Conservation (phyloP, 2,888 invertebrate genomes). For the Isoperla grammatica region DNA sequence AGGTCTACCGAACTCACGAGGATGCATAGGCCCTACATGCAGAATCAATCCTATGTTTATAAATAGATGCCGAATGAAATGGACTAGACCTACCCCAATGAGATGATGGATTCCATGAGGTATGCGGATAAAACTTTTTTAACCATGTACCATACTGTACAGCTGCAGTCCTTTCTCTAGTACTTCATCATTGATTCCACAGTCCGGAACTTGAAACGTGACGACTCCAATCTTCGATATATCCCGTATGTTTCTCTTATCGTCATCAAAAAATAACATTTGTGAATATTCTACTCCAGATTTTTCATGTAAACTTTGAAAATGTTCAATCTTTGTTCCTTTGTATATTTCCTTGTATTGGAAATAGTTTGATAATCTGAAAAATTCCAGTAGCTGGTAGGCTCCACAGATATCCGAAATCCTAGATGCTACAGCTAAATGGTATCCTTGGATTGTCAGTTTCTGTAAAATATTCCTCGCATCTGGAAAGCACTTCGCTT, state of each 20-base stretch:
- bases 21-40: too few species aligned
- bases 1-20: too few species aligned
- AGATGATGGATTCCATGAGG: too few species aligned
- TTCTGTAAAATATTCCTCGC: slow-evolving; percentile 24
- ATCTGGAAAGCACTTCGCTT: slow-evolving; percentile 28
- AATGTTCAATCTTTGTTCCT: slow-evolving; percentile 33
- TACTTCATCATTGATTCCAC: slow-evolving; percentile 6
- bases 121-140: too few species aligned
- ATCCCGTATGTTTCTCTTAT: slow-evolving; percentile 30
- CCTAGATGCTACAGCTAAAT: slow-evolving; percentile 34
- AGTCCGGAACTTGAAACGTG: slow-evolving; percentile 21
- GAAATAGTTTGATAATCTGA: slow-evolving; percentile 33
- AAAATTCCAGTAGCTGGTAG: slow-evolving; percentile 34
- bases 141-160: too few species aligned
- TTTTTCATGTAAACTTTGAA: slow-evolving; percentile 30
- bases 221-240: slow-evolving; percentile 35
- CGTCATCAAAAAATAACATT: slow-evolving; percentile 33
- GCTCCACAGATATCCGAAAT: slow-evolving; percentile 34
- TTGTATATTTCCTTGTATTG: slow-evolving; percentile 35
- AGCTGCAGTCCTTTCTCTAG: not conserved
- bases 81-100: too few species aligned
- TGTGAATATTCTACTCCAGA: slow-evolving; percentile 23
- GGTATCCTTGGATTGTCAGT: slow-evolving; percentile 27
- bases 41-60: too few species aligned
- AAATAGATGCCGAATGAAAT: too few species aligned